Evolutionary conservation across 2,113 vertebrate species (phyloP), one percentile per base, ranked within the genome.

Genomic region (Gavialis gangeticus): DNA sequence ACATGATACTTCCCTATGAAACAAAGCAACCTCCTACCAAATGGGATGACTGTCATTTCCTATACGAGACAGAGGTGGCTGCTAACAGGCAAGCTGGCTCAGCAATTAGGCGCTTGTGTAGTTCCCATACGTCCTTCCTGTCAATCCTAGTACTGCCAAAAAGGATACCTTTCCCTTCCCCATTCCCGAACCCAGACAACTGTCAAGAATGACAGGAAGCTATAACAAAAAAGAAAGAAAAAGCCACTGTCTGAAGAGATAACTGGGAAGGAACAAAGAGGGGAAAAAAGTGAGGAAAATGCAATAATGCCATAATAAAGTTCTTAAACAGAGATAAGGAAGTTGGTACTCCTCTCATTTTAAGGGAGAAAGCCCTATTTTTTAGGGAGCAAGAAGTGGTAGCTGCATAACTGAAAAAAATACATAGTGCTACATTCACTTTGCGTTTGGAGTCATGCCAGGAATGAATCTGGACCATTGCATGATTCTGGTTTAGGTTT

Each of bases 171-270:
- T 75, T 93, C 75, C 67, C 46, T 82, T 3, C 0, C 67, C 12
- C 58, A 84, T 58, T 60, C 59, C 59, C 78, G 69, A 64, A 17
- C 58, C 54, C 80, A 34, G 0, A 63, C 6, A 5, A 79, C 82
- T 94, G 59, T 91, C 82, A 95, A 95, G 82, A 94, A 96, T 95
- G 54, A 77, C 91, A 95, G 96, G 96, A 96, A 96, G 92, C 9
- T 13, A 1, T 76, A 67, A 84, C 64, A 80, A 94, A 90, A 92
- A 93, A 69, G 69, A 82, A 94, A 92, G 88, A 78, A 94, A 94
- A 93, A 80, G 4, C 6, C 56, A 69, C 5, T 0, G 80, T 30
- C 82, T 14, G 89, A 94, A 19, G 3, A 0, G 14, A 1, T 21
- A 83, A 81, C 63, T 95, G 11, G 4, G 84, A 90, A 94, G 80